Conservation (phyloP, 1,140 invertebrate genomes). For the silkworm (Bombyx mori) region DNA sequence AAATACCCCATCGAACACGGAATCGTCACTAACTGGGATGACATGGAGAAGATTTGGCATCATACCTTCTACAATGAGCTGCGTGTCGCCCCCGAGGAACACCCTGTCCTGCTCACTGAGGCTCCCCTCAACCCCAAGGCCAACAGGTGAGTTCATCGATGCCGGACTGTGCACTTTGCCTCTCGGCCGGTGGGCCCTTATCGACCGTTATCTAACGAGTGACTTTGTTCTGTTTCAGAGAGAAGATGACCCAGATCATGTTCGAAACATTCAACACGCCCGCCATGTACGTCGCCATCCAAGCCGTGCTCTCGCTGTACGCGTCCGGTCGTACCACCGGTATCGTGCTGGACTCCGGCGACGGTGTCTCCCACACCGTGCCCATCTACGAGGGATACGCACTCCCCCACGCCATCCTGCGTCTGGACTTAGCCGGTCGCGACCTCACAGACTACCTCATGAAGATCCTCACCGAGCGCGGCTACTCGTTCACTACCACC, state of each 20-base stretch:
- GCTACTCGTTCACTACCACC: conserved; percentile 85
- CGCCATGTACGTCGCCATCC: conserved; percentile 92
- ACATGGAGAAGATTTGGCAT: conserved; percentile 95
- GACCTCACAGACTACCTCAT: conserved; percentile 92
- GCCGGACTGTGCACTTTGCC: not conserved
- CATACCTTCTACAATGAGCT: conserved; percentile 90
- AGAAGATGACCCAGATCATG: conserved; percentile 86
- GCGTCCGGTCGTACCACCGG: conserved; percentile 93
- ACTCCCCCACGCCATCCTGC: conserved; percentile 75
- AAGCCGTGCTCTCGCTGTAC: conserved; percentile 87
- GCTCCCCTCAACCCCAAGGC: conserved; percentile 94
- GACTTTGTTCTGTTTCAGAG: conserved; percentile 54
- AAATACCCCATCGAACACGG: conserved; percentile 98
- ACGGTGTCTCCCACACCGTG: conserved; percentile 91
- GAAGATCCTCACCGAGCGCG: conserved; percentile 92
- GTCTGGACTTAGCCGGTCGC: conserved; percentile 89
- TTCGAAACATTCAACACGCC: conserved; percentile 86
- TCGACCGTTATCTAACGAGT: conserved; percentile 12
- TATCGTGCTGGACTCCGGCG: conserved; percentile 90
- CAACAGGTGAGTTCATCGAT: conserved; percentile 71
- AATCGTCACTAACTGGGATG: conserved; percentile 97
- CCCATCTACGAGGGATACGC: conserved; percentile 87
- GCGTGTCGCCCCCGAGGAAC: conserved; percentile 92
- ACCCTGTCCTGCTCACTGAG: conserved; percentile 92
- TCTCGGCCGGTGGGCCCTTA: not conserved